phyloP scores from a whole-genome alignment of 2,113 vertebrate genomes.

The Labeo catla region DNA sequence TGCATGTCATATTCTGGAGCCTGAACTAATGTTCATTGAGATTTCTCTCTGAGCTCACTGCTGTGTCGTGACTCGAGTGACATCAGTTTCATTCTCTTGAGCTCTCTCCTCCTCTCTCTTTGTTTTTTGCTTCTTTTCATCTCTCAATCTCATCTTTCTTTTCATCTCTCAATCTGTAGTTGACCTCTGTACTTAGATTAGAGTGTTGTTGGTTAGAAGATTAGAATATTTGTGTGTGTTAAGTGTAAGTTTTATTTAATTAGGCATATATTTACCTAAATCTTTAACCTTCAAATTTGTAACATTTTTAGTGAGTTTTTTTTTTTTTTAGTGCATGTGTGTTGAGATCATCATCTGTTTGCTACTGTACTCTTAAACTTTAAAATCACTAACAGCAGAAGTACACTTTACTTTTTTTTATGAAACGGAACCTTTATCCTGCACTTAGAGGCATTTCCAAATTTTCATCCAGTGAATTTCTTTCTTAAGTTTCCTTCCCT shows the following conservation, averaged over 20 bases:
- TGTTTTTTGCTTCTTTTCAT: not conserved
- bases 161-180: not conserved
- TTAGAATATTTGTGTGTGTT: not conserved
- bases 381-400: too few relatives aligned
- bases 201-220: not conserved
- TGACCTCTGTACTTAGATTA: not conserved
- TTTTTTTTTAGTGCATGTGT: too few relatives aligned
- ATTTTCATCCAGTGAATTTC: too few relatives aligned
- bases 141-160: not conserved
- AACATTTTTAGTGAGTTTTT: too few relatives aligned
- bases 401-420: too few relatives aligned
- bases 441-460: too few relatives aligned
- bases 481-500: not conserved
- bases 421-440: too few relatives aligned
- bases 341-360: too few relatives aligned
- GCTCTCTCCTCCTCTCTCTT: not conserved
- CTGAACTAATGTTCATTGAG: constrained; percentile 37
- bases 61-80: constrained; percentile 55
- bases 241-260: not conserved
- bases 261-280: not conserved
- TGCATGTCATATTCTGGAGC: constrained; percentile 33
- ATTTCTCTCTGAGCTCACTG: constrained; percentile 39
- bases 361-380: too few relatives aligned
- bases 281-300: not conserved
- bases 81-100: not conserved